Evolutionary conservation across 1,140 invertebrate genomes (phyloP).

Genomic region (Macrotrachela quadricornifera): DNA sequence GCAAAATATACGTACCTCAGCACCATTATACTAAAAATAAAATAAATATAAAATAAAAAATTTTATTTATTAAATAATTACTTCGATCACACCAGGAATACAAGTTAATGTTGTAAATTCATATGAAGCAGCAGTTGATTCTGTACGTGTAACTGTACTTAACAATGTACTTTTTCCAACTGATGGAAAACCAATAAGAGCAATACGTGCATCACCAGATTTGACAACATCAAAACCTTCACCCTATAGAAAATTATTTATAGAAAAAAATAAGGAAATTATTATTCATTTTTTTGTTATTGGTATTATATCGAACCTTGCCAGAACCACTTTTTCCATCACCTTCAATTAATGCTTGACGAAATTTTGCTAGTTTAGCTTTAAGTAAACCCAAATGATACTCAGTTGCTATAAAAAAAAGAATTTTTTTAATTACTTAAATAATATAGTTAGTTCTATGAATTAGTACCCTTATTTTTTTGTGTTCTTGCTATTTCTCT

Average conservation of each 20-base stretch:
- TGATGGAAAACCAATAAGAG: slow-evolving; percentile 91
- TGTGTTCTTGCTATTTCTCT: slow-evolving; percentile 91
- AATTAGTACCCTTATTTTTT: slow-evolving; percentile 83
- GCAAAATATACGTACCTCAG: slow-evolving; percentile 37
- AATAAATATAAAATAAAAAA: neutral
- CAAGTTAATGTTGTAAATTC: slow-evolving; percentile 98
- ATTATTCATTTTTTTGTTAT: too few species aligned
- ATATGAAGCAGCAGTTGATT: slow-evolving; percentile 37
- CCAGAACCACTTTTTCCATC: slow-evolving; percentile 59
- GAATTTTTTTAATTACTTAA: neutral
- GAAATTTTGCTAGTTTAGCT: slow-evolving; percentile 91
- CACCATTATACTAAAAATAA: slow-evolving; percentile 55
- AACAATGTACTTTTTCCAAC: slow-evolving; percentile 49
- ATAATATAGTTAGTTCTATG: neutral
- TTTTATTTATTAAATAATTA: slow-evolving; percentile 12
- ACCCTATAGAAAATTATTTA: slow-evolving; percentile 32
- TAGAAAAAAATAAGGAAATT: too few species aligned
- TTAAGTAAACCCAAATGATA: slow-evolving; percentile 94
- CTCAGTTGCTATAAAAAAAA: slow-evolving; percentile 58
- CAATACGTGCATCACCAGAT: slow-evolving; percentile 92
- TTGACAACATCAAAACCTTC: slow-evolving; percentile 99
- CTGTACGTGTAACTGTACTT: slow-evolving; percentile 68
- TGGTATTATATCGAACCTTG: neutral
- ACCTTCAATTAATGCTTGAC: slow-evolving; percentile 79
- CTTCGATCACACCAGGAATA: slow-evolving; percentile 90